These are phyloP conservation scores for Mythimna impura DNA, from an alignment of 2,888 invertebrate genomes.

Conservation along the genomic window DNA sequence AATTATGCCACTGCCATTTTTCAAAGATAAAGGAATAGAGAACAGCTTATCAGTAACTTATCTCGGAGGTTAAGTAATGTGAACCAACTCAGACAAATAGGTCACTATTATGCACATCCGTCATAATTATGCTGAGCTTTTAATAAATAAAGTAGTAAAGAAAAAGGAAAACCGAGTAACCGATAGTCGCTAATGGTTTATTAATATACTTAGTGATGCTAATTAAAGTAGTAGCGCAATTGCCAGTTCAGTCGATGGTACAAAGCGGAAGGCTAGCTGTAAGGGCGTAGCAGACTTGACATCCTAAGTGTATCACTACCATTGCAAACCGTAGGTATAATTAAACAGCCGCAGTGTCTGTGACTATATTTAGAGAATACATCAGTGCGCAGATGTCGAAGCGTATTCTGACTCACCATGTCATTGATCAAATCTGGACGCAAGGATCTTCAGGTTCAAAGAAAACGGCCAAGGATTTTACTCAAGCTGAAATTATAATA, in stretches of 20 bases:
- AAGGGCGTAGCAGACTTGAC: slow-evolving; percentile 44
- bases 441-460: slow-evolving; percentile 46
- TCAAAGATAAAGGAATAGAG: slow-evolving; percentile 23
- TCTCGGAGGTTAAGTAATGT: slow-evolving; percentile 50
- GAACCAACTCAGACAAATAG: slow-evolving; percentile 29
- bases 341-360: slow-evolving; percentile 71
- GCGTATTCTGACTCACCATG: slow-evolving; percentile 75
- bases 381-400: slow-evolving; percentile 74
- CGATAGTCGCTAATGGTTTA: background rate
- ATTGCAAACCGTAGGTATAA: slow-evolving; percentile 64
- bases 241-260: background rate
- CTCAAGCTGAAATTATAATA: slow-evolving; percentile 9
- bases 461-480: slow-evolving; percentile 28
- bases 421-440: slow-evolving; percentile 66
- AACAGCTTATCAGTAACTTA: slow-evolving; percentile 34
- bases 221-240: background rate
- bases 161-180: slow-evolving; percentile 2
- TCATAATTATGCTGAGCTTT: slow-evolving; percentile 25
- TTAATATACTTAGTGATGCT: background rate
- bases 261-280: slow-evolving; percentile 48
- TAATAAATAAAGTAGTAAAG: slow-evolving; percentile 9
- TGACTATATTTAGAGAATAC: slow-evolving; percentile 78
- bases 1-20: slow-evolving; percentile 25
- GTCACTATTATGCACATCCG: slow-evolving; percentile 22
- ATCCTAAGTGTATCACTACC: slow-evolving; percentile 60